These are phyloP conservation scores for Pyrochroa serraticornis DNA, from an alignment of 2,888 invertebrate species.

Conservation along the genomic window DNA sequence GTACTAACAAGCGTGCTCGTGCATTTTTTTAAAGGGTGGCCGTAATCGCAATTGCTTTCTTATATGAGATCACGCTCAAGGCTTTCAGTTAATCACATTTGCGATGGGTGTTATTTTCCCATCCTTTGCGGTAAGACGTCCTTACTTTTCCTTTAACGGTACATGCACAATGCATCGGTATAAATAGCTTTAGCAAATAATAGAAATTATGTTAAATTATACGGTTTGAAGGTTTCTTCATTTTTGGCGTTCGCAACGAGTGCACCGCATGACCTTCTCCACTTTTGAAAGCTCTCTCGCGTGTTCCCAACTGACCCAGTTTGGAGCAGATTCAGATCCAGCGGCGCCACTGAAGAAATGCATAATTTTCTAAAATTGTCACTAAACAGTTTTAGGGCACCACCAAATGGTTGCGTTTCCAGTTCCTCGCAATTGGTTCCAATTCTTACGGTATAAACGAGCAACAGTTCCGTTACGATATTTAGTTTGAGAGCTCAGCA, in stretches of 20 bases:
- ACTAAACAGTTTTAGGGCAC: too few species aligned
- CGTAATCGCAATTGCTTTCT: slow-evolving; percentile 6
- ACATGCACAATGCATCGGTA: slow-evolving; percentile 14
- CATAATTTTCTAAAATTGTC: too few species aligned
- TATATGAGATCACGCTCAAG: slow-evolving; percentile 18
- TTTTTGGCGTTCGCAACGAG: slow-evolving; percentile 10
- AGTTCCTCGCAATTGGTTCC: too few species aligned
- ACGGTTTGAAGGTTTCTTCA: slow-evolving; percentile 22
- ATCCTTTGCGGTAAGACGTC: slow-evolving; percentile 13
- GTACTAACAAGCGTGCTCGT: too few species aligned
- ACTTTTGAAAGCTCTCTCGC: slow-evolving; percentile 6
- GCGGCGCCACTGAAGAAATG: too few species aligned
- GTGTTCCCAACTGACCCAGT: neutral
- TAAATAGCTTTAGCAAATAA: slow-evolving; percentile 6
- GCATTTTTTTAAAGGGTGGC: too few species aligned
- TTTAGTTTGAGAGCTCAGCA: too few species aligned
- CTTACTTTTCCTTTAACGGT: slow-evolving; percentile 24
- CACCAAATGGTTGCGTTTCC: too few species aligned
- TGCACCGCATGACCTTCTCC: slow-evolving; percentile 8
- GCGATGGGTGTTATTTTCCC: slow-evolving; percentile 1
- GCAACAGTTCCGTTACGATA: too few species aligned
- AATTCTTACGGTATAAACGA: too few species aligned
- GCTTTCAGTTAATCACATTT: slow-evolving; percentile 9
- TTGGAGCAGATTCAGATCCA: too few species aligned
- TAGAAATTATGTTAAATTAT: slow-evolving; percentile 16